phyloP scores from a whole-genome alignment of 2,888 invertebrate genomes.

The Pilophorus perplexus region DNA sequence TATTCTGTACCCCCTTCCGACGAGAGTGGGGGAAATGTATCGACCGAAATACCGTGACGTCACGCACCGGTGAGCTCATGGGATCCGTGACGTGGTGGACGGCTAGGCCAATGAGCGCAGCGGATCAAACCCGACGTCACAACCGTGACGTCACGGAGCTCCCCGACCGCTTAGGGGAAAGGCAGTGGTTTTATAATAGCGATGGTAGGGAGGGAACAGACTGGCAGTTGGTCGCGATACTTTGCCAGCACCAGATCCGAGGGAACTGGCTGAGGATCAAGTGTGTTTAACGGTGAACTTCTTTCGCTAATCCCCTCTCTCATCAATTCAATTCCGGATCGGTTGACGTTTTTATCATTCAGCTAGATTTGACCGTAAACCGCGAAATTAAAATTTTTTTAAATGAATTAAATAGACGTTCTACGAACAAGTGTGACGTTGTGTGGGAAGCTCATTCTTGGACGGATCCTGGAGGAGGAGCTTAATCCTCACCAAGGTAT shows the following conservation, averaged over 20 bases:
- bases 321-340: no score
- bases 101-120: conserved; percentile 12
- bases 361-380: no score
- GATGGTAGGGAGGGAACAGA: conserved; percentile 41
- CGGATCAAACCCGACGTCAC: conserved; percentile 41
- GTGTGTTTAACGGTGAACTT: no score
- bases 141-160: conserved; percentile 39
- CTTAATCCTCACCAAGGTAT: conserved; percentile 24
- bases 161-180: conserved; percentile 38
- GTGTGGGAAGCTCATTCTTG: conserved; percentile 3
- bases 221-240: conserved; percentile 44
- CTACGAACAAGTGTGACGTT: conserved; percentile 3
- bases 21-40: conserved; percentile 3
- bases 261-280: not conserved
- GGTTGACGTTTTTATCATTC: no score
- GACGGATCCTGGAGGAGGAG: conserved; percentile 36
- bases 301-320: no score
- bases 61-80: conserved; percentile 17
- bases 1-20: not conserved
- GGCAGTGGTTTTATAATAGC: conserved; percentile 45
- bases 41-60: conserved; percentile 21
- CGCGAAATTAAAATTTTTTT: no score
- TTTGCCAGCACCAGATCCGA: conserved; percentile 28
- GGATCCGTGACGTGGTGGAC: conserved; percentile 10
- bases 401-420: not conserved